Percentiles rank a stretch among this genome's conserved stretches.
Evolutionary conservation across 2,113 vertebrate species (phyloP).

Genomic region (Ailurus styani): DNA sequence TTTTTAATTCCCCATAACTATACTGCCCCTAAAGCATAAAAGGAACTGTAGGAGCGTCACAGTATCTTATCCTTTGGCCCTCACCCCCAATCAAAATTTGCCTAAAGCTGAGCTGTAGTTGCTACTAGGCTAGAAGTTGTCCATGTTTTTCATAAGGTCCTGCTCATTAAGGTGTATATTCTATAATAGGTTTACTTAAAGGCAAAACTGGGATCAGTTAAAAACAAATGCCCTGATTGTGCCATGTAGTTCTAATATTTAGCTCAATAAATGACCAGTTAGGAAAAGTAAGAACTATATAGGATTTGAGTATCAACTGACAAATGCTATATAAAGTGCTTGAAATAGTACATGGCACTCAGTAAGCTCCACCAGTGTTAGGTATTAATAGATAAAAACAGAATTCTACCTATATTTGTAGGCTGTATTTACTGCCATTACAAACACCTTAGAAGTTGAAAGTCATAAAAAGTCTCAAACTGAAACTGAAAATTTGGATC

Average conservation of each 20-base stretch:
- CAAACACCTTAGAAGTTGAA: not conserved
- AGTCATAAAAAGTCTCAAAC: constrained; percentile 1
- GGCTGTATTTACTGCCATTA: not conserved
- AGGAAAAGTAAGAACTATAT: not conserved
- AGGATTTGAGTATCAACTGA: not conserved
- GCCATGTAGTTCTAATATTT: not conserved
- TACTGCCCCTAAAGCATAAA: not conserved
- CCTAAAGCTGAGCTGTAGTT: not conserved
- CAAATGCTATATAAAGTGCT: not conserved
- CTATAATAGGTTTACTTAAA: not conserved
- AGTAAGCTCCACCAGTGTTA: not conserved
- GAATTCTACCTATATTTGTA: not conserved
- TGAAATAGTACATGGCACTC: not conserved
- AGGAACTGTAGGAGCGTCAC: not conserved
- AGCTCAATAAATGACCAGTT: not conserved
- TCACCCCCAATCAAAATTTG: not conserved
- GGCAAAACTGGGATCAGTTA: not conserved
- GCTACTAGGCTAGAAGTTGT: not conserved
- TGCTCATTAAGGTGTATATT: not conserved
- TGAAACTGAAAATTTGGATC: not conserved
- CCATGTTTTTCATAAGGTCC: not conserved
- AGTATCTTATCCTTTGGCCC: not conserved
- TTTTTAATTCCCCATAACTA: not conserved
- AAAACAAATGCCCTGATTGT: not conserved
- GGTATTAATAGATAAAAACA: not conserved